Evolutionary conservation across 1,140 invertebrate species (phyloP).

Genomic region (Drosophila willistoni): DNA sequence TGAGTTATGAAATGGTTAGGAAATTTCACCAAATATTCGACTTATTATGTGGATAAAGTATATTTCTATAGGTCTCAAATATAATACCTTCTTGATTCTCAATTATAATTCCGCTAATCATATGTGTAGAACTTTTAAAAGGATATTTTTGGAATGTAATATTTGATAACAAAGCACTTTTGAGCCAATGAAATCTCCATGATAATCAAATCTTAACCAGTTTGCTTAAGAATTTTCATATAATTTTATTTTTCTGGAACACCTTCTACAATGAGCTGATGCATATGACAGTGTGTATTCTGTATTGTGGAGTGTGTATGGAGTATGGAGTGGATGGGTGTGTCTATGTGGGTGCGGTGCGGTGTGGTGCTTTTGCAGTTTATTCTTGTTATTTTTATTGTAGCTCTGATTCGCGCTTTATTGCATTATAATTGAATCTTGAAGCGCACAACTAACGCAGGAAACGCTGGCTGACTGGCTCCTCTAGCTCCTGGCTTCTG

Average conservation of each 20-base stretch:
- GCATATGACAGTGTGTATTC: slow-evolving; percentile 22
- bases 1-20: too few relatives aligned
- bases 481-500: slow-evolving; percentile 38
- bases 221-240: neutral
- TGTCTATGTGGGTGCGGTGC: slow-evolving; percentile 13
- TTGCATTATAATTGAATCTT: slow-evolving; percentile 82
- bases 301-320: slow-evolving; percentile 16
- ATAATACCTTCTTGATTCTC: too few relatives aligned
- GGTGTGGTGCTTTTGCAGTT: slow-evolving; percentile 29
- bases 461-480: slow-evolving; percentile 73
- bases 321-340: neutral
- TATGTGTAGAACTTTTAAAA: too few relatives aligned
- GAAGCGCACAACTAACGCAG: slow-evolving; percentile 79
- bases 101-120: too few relatives aligned
- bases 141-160: too few relatives aligned
- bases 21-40: too few relatives aligned
- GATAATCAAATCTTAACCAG: neutral
- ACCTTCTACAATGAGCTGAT: neutral
- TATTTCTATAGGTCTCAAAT: too few relatives aligned
- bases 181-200: too few relatives aligned
- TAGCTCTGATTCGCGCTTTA: slow-evolving; percentile 81
- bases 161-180: too few relatives aligned
- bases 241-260: slow-evolving; percentile 11
- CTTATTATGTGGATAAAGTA: too few relatives aligned
- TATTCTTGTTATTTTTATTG: slow-evolving; percentile 77